A percentile compares a stretch with the other conserved stretches of the same genome.
These are phyloP conservation scores for Diaperis boleti DNA, from an alignment of 2,888 invertebrate species.

Conservation along the genomic window DNA sequence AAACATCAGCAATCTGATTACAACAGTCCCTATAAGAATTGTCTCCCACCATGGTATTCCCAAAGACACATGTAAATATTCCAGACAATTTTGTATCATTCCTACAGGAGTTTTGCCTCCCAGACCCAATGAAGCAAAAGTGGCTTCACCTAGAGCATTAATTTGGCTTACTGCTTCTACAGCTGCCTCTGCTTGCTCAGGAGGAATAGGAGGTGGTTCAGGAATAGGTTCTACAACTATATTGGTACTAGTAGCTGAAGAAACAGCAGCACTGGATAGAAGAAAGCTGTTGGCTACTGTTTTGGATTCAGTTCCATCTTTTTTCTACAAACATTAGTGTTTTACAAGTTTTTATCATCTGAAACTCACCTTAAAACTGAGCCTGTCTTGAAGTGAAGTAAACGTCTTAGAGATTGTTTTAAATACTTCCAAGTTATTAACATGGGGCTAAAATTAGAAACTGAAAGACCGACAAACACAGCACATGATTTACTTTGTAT, in stretches of 20 bases:
- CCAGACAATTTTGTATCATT: slow-evolving; percentile 82
- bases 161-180: slow-evolving; percentile 56
- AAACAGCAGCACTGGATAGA: slow-evolving; percentile 32
- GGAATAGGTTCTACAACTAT: slow-evolving; percentile 49
- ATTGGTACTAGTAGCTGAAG: slow-evolving; percentile 39
- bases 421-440: slow-evolving; percentile 1
- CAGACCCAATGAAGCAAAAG: slow-evolving; percentile 84
- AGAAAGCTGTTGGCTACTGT: slow-evolving; percentile 5
- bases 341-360: background rate
- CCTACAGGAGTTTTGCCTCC: slow-evolving; percentile 89
- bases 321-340: too few species aligned
- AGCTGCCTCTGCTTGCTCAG: slow-evolving; percentile 61
- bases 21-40: slow-evolving; percentile 84
- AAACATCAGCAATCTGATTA: slow-evolving; percentile 82
- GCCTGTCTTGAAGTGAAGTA: slow-evolving; percentile 20
- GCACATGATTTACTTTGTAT: slow-evolving; percentile 12
- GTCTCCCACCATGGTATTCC: slow-evolving; percentile 96
- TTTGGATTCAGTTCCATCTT: slow-evolving; percentile 13
- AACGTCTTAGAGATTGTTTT: slow-evolving; percentile 7
- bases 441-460: background rate
- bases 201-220: slow-evolving; percentile 43
- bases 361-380: slow-evolving; percentile 5
- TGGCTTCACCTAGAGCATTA: slow-evolving; percentile 76
- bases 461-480: too few species aligned
- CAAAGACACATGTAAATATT: slow-evolving; percentile 82